Percentiles rank a stretch among this genome's conserved stretches.
These are phyloP conservation scores for Embidobia sp. DNA, from an alignment of 2,888 invertebrate species.

Conservation along the genomic window DNA sequence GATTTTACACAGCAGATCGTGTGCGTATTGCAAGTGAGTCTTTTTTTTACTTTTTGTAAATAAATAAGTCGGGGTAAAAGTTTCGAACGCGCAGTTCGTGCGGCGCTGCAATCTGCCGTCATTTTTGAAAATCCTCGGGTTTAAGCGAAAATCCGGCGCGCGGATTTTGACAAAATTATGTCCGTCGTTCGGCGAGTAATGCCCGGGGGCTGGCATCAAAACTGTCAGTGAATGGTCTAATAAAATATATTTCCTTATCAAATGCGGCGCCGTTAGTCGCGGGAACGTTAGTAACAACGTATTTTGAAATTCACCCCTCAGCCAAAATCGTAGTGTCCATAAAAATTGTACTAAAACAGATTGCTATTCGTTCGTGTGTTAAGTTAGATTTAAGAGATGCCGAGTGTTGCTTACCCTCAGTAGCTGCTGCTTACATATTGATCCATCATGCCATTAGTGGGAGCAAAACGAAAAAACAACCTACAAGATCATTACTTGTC, in stretches of 20 bases:
- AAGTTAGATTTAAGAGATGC: conserved; percentile 62
- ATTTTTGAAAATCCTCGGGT: too few relatives aligned
- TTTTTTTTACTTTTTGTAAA: too few relatives aligned
- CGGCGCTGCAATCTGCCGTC: too few relatives aligned
- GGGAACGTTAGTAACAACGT: conserved; percentile 55
- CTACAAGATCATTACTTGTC: conserved; percentile 49
- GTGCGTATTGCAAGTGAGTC: too few relatives aligned
- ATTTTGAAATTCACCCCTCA: conserved; percentile 56
- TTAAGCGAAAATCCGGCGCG: too few relatives aligned
- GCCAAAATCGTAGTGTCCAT: conserved; percentile 51
- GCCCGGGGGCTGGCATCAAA: conserved; percentile 26
- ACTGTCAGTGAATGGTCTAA: conserved; percentile 23
- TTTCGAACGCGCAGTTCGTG: too few relatives aligned
- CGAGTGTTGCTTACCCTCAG: conserved; percentile 60
- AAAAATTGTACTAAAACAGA: conserved; percentile 63
- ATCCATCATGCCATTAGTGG: conserved; percentile 62
- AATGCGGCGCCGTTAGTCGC: conserved; percentile 10
- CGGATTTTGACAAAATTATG: too few relatives aligned
- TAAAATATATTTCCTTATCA: conserved; percentile 47
- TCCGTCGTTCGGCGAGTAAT: too few relatives aligned
- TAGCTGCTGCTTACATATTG: conserved; percentile 63
- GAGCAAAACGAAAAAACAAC: conserved; percentile 58
- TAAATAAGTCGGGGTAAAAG: too few relatives aligned
- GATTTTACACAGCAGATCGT: too few relatives aligned
- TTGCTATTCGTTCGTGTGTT: conserved; percentile 62